Conservation (phyloP, 2,888 invertebrate genomes). For the Microdon myrmicae region DNA sequence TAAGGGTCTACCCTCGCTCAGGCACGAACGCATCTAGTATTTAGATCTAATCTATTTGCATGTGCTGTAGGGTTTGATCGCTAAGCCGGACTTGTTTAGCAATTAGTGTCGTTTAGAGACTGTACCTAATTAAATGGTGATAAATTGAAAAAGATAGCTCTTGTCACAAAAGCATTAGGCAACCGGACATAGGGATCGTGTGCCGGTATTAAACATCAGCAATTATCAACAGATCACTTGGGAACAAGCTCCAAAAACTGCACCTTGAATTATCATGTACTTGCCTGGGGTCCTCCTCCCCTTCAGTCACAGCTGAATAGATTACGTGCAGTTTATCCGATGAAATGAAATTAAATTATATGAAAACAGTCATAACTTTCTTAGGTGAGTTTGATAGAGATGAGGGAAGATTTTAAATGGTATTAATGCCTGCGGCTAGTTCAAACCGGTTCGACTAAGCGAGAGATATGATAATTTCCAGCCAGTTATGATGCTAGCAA, state of each 20-base stretch:
- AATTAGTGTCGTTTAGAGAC: slow-evolving; percentile 43
- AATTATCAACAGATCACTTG: too few relatives aligned
- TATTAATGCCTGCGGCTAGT: background rate
- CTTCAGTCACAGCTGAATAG: too few relatives aligned
- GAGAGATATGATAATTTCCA: slow-evolving; percentile 30
- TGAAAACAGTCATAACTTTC: slow-evolving; percentile 31
- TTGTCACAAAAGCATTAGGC: slow-evolving; percentile 16
- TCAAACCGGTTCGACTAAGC: slow-evolving; percentile 13
- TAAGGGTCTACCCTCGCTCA: slow-evolving; percentile 1
- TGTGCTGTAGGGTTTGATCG: slow-evolving; percentile 11
- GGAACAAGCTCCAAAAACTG: too few relatives aligned
- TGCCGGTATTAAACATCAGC: too few relatives aligned
- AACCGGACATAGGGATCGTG: too few relatives aligned
- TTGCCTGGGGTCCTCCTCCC: too few relatives aligned
- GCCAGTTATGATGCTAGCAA: background rate
- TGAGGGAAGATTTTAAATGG: background rate
- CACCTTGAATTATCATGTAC: too few relatives aligned
- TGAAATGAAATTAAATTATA: slow-evolving; percentile 31
- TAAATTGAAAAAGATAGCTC: slow-evolving; percentile 32
- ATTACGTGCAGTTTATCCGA: slow-evolving; percentile 33
- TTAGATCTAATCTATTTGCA: too few relatives aligned
- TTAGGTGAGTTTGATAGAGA: background rate
- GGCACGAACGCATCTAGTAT: background rate
- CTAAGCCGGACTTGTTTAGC: slow-evolving; percentile 30
- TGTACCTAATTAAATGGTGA: slow-evolving; percentile 47